Evolutionary conservation across 2,113 vertebrate species (phyloP).

Genomic region (Martes martes): DNA sequence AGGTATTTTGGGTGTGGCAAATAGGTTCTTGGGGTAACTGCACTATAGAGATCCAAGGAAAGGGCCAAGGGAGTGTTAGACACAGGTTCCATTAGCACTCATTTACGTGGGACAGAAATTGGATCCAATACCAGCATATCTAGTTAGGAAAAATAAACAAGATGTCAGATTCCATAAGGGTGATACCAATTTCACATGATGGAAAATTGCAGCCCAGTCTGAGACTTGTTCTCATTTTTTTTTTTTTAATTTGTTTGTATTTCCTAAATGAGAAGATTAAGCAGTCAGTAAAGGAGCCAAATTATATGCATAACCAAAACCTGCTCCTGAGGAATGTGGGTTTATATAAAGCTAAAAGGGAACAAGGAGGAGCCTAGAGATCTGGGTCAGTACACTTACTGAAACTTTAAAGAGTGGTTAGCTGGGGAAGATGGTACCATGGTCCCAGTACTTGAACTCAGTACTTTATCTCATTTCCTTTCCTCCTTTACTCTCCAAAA

Average conservation of each 20-base stretch:
- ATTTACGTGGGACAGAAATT: slow-evolving; percentile 53
- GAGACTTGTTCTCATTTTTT: slow-evolving; percentile 3
- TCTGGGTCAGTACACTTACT: slow-evolving; percentile 34
- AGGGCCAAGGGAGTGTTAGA: background rate
- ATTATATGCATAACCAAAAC: slow-evolving; percentile 53
- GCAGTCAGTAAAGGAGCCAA: slow-evolving; percentile 47
- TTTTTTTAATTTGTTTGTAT: slow-evolving; percentile 15
- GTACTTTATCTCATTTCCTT: background rate
- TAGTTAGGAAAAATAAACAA: slow-evolving; percentile 55
- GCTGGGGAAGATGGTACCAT: background rate
- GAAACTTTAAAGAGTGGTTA: slow-evolving; percentile 29
- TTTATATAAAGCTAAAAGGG: slow-evolving; percentile 20
- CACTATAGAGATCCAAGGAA: background rate
- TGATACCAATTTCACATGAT: slow-evolving; percentile 47
- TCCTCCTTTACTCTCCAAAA: background rate
- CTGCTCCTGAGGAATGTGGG: slow-evolving; percentile 58
- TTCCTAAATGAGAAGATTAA: slow-evolving; percentile 61
- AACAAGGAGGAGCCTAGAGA: background rate
- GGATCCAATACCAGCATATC: slow-evolving; percentile 56
- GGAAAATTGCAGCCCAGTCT: slow-evolving; percentile 61
- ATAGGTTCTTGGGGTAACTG: background rate
- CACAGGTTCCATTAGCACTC: slow-evolving; percentile 33
- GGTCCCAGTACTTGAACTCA: background rate
- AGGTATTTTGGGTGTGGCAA: slow-evolving; percentile 57
- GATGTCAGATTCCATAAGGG: slow-evolving; percentile 22